Evolutionary conservation across 2,888 invertebrate species (phyloP), one percentile per base, ranked within the genome.

Genomic region (Eubasilissa splendida): DNA sequence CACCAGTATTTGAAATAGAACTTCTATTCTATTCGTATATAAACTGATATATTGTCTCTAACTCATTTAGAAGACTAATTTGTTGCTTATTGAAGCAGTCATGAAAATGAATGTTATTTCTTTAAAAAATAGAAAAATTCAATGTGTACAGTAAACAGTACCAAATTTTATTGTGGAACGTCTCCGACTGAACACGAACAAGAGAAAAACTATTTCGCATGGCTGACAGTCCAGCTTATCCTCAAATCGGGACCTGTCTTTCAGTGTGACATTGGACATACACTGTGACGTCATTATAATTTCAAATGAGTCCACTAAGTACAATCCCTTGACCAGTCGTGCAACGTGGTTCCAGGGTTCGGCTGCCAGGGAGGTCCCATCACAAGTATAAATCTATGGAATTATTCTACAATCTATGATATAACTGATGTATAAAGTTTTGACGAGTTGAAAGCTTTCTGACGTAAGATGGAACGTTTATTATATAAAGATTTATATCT

Each of bases 201-300:
- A 42, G 7, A 42, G 42, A 4, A 42, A 42, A 42, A 42, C 42
- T 7, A 42, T 42, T 42, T 7, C 42, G 42, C 42, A 22, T 63
- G 63, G 33, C 63, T 63, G 63, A 63, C 63, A 12, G 22, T 63
- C 33, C 31, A 8, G 63, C 63, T 63, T 63, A 63, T 63, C 63
- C 33, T 63, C 33, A 63, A 31, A 63, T 63, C 63, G 22, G 63
- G 22, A 63, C 63, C 63, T 63, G 63, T 63, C 63, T 33, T 11
- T 42, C 63, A 22, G 63, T 63, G 63, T 33, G 63, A 63, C 63
- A 33, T 63, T 63, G 22, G 63, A 63, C 63, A 63, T 63, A 68
- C 68, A 75, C 77, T 66, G 53, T 81, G 81, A 81, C 78, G 81
- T 75, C 81, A 81, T 78, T 81, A 76, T 70, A 78, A 81, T 81